Base-by-base conservation (phyloP, 53 echinoderm and acorn worm species). In the Apostichopus leukothele region DNA sequence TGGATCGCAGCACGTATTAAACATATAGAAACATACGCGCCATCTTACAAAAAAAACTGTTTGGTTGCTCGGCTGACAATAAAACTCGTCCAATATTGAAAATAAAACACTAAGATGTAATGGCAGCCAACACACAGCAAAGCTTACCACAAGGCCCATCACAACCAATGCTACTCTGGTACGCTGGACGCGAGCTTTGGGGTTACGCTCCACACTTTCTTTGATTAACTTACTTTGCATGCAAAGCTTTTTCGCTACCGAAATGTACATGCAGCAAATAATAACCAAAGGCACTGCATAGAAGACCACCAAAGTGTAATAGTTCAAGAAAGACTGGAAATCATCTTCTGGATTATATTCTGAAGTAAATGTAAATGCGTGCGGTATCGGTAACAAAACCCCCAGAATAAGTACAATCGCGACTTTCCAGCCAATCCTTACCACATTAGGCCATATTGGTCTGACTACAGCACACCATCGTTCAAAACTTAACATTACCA, bases 71-170 rank as follows among this genome's bases (percentile, higher is more conserved):
- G 11, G 12, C 5, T 6, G 3, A 39, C 39, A 39, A 39, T 3
- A 39, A 39, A 3, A 39, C 39, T 39, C 39, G 2, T 39, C 10
- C 4, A 63, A 13, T 63, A 63, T 63, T 11, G 5, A 3, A 13
- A 63, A 0, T 6, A 63, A 63, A 19, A 39, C 16, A 0, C n/a
- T 50, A 27, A 79, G 11, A 18, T 79, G 53, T 12, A 16, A 79
- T 16, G 79, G 52, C 9, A 79, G 51, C 79, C 79, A 79, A 79
- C 79, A 79, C 79, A 79, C 79, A 6, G 79, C 79, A 13, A 79
- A 79, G 18, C 52, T 52, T 14, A 79, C 79, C 10, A 79, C 53
- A 79, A 79, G 79, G n/a, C 79, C 79, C 16, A 79, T 19, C 7
- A 51, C 79, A 6, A 79, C 79, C 79, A 8, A 39, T 39, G 39